phyloP scores from a whole-genome alignment of 2,113 vertebrate species.

The Trinectes maculatus region DNA sequence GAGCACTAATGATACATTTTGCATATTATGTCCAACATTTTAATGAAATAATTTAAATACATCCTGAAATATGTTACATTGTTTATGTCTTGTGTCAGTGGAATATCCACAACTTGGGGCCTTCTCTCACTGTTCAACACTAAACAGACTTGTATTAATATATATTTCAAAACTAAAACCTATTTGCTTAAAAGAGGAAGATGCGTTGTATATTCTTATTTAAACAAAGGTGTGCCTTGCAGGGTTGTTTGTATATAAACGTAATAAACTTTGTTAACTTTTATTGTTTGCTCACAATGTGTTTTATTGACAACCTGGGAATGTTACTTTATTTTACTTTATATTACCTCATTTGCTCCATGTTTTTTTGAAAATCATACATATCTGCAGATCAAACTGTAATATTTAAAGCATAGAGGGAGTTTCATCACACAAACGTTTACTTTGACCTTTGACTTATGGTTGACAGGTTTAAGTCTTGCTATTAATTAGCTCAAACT shows the following conservation, averaged over 20 bases:
- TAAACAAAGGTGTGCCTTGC: conserved; percentile 86
- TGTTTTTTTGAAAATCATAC: no score
- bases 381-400: no score
- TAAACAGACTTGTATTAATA: conserved; percentile 77
- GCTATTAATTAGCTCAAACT: no score
- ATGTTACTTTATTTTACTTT: neutral
- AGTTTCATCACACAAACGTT: no score
- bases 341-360: neutral
- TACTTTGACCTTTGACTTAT: no score
- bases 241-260: conserved; percentile 87
- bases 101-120: conserved; percentile 53
- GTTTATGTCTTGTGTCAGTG: conserved; percentile 48
- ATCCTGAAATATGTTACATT: conserved; percentile 26
- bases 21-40: conserved; percentile 14
- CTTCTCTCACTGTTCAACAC: conserved; percentile 60
- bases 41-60: conserved; percentile 17
- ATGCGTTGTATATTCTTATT: conserved; percentile 84
- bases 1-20: conserved; percentile 4
- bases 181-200: conserved; percentile 70
- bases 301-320: conserved; percentile 23
- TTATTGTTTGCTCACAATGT: conserved; percentile 43
- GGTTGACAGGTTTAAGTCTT: no score
- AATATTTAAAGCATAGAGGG: no score
- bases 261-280: conserved; percentile 86
- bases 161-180: conserved; percentile 76